Percentiles rank a stretch among this genome's conserved stretches.
Conservation (phyloP, 1,140 invertebrate species). For the Platyscapa corneri region DNA sequence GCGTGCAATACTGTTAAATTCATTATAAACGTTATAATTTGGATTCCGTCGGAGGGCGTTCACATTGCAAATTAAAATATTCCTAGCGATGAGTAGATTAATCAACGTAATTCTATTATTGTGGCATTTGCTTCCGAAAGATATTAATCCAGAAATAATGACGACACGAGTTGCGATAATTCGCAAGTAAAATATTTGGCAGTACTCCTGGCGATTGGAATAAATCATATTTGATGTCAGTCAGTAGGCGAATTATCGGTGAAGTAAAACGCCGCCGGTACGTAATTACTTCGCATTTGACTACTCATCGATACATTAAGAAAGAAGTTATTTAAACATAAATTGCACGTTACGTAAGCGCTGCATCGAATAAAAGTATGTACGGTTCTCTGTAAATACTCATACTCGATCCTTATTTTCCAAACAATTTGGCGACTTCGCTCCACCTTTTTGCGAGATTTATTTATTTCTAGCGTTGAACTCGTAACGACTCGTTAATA, state of each 20-base stretch:
- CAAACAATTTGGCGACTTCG: too few species aligned
- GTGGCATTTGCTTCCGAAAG: neutral
- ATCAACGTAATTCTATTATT: neutral
- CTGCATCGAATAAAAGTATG: too few species aligned
- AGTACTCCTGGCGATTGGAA: neutral
- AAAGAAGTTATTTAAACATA: constrained; percentile 1
- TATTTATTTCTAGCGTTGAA: too few species aligned
- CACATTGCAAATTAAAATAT: neutral
- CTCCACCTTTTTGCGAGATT: too few species aligned
- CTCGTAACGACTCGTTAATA: too few species aligned
- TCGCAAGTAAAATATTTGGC: neutral
- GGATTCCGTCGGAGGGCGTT: too few species aligned
- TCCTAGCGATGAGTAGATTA: neutral
- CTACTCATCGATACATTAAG: constrained; percentile 1
- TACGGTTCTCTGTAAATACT: too few species aligned
- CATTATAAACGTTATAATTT: too few species aligned
- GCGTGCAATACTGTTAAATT: too few species aligned
- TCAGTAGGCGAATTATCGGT: neutral
- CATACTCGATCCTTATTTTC: neutral
- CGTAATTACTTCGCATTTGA: neutral
- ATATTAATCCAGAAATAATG: neutral
- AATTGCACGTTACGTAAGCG: too few species aligned
- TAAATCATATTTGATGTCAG: neutral
- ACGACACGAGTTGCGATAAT: neutral
- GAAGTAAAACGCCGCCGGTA: neutral